phyloP scores from a whole-genome alignment of 2,113 vertebrate genomes.

The Meriones unguiculatus region DNA sequence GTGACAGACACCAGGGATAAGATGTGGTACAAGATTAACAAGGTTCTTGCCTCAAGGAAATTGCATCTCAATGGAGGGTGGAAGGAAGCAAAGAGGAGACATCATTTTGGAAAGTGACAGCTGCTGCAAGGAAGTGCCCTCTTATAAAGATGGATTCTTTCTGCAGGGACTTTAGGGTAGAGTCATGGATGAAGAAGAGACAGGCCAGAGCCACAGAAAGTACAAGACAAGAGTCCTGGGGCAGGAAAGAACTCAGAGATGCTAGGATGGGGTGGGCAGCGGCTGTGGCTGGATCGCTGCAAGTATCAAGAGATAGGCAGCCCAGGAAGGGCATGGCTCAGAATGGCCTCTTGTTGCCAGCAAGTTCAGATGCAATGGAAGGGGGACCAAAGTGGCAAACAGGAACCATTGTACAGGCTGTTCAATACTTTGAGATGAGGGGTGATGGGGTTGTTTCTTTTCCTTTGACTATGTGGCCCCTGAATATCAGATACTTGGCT shows the following conservation, averaged over 20 bases:
- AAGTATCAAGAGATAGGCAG: background rate
- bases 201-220: background rate
- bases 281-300: background rate
- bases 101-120: constrained; percentile 4
- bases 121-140: background rate
- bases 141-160: background rate
- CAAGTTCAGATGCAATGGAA: background rate
- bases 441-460: background rate
- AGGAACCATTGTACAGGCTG: background rate
- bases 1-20: background rate
- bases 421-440: background rate
- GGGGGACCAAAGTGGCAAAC: background rate
- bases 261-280: background rate
- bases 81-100: constrained; percentile 41
- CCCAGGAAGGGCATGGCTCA: background rate
- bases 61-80: background rate
- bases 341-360: background rate
- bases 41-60: constrained; percentile 30
- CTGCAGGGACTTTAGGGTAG: background rate
- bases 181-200: background rate
- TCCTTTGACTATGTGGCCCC: background rate
- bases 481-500: background rate
- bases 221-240: background rate
- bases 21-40: constrained; percentile 43
- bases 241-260: background rate